phyloP scores from a whole-genome alignment of 2,113 vertebrate genomes.

The Paramormyrops kingsleyae region DNA sequence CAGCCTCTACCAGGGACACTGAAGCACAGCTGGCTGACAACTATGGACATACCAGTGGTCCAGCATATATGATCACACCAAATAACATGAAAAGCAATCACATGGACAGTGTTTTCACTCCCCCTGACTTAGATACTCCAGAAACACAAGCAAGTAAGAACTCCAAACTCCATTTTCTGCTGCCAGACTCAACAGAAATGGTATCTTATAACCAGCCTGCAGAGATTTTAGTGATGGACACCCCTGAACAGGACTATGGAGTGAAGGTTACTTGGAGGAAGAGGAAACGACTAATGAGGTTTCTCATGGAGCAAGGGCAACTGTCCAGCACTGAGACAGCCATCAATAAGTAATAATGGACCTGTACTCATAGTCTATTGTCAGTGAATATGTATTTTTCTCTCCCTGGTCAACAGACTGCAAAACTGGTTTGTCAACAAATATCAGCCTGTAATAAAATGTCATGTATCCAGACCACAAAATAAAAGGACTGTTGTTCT shows the following conservation, averaged over 20 bases:
- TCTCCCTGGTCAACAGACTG: not conserved
- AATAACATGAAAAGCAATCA: not conserved
- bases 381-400: not conserved
- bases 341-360: constrained; percentile 45
- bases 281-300: constrained; percentile 57
- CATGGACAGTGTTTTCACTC: constrained; percentile 19
- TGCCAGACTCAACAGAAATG: not conserved
- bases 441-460: not conserved
- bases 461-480: not conserved
- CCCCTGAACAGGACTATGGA: constrained; percentile 79
- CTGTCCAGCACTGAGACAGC: constrained; percentile 55
- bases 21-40: not conserved
- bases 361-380: not conserved
- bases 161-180: constrained; percentile 20
- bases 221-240: constrained; percentile 69
- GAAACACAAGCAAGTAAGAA: constrained; percentile 28
- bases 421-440: not conserved
- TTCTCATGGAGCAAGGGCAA: constrained; percentile 59
- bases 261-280: constrained; percentile 79
- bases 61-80: constrained; percentile 18
- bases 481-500: not conserved
- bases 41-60: not conserved
- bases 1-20: not conserved
- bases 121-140: constrained; percentile 51
- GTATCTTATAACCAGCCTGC: constrained; percentile 30